Conservation (phyloP, 2,888 invertebrate genomes). For the Eucera pruinosa region DNA sequence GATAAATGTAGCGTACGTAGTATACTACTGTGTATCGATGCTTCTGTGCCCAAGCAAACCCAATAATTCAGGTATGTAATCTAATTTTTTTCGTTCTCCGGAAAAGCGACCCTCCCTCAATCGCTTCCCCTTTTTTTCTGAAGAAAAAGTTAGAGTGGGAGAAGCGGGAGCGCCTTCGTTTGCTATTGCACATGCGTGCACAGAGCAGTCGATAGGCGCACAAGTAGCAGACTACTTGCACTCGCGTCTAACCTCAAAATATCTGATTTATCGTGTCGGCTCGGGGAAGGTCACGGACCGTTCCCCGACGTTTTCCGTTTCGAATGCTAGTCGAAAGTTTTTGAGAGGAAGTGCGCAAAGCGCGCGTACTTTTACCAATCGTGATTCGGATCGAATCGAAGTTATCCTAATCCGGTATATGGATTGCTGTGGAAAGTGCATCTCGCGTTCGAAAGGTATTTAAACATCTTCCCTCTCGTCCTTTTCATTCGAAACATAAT, state of each 20-base stretch:
- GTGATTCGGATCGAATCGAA: constrained; percentile 22
- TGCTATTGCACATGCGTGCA: constrained; percentile 49
- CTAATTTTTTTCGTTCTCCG: too few species aligned
- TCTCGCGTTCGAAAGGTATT: constrained; percentile 53
- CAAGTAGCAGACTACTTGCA: constrained; percentile 37
- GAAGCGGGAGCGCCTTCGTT: neutral
- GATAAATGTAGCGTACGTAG: neutral
- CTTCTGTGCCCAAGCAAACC: too few species aligned
- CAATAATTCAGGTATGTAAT: too few species aligned
- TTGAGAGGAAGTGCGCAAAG: constrained; percentile 17
- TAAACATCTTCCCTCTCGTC: neutral
- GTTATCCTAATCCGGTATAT: constrained; percentile 47
- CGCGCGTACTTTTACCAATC: constrained; percentile 10
- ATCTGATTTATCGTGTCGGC: constrained; percentile 58
- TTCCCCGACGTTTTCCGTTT: constrained; percentile 35
- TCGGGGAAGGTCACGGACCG: constrained; percentile 22
- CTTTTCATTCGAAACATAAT: too few species aligned
- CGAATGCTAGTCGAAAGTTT: constrained; percentile 27
- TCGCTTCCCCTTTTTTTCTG: constrained; percentile 15
- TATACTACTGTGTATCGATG: too few species aligned
- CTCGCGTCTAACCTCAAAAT: constrained; percentile 73
- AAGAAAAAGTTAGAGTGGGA: constrained; percentile 5
- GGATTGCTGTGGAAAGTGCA: constrained; percentile 40
- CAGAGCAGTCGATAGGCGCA: constrained; percentile 66
- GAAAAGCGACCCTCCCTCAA: too few species aligned